A percentile compares a stretch with the other conserved stretches of the same genome.
Conservation (phyloP, 2,113 vertebrate species). For the Gambusia holbrooki region DNA sequence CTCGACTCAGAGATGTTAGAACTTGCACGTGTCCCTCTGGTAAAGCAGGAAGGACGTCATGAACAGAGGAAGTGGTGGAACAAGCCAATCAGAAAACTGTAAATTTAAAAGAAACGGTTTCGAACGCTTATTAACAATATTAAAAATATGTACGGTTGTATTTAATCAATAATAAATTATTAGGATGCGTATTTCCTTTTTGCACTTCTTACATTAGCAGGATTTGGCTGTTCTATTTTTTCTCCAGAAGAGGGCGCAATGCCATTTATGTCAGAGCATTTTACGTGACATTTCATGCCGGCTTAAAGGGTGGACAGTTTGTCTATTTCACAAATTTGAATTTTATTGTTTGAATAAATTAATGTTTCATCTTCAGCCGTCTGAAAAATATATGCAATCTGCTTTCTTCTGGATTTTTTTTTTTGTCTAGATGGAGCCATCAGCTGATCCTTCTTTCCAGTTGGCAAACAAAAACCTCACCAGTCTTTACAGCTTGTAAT, state of each 20-base stretch:
- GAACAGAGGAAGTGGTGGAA: neutral
- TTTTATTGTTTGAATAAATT: no score
- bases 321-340: neutral
- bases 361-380: no score
- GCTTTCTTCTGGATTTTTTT: neutral
- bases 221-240: constrained; percentile 9
- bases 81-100: constrained; percentile 39
- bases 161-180: neutral
- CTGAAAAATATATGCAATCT: neutral
- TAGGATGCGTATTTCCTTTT: neutral
- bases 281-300: neutral
- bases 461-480: constrained; percentile 36
- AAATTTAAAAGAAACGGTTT: neutral
- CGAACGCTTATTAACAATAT: no score
- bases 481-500: constrained; percentile 10
- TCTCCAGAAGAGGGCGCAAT: constrained; percentile 74
- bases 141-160: no score
- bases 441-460: constrained; percentile 26
- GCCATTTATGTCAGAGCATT: constrained; percentile 24
- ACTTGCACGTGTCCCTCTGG: constrained; percentile 67
- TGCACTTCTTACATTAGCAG: neutral
- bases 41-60: constrained; percentile 71
- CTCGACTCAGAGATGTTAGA: constrained; percentile 2
- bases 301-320: neutral
- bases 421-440: constrained; percentile 1